phyloP scores from a whole-genome alignment of 2,888 invertebrate species.

The Acrocyrtus sp. region DNA sequence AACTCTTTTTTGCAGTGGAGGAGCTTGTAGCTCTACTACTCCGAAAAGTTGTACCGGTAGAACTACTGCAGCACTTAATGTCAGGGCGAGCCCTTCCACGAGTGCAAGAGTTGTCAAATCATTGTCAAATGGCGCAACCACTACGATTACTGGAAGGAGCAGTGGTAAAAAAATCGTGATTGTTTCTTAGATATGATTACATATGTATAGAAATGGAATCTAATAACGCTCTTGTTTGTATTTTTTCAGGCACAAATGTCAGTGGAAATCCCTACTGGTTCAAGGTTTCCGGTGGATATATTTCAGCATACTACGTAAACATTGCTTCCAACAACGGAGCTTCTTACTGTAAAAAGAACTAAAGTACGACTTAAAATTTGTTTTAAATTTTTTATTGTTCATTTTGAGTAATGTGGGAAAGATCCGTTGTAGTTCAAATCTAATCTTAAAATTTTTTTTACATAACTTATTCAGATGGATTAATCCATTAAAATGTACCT shows the following conservation, averaged over 20 bases:
- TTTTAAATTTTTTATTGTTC: no score
- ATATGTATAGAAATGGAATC: neutral
- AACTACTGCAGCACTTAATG: neutral
- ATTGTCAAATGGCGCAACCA: neutral
- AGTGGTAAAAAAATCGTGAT: neutral
- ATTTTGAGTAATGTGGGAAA: no score
- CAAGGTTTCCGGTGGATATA: constrained; percentile 22
- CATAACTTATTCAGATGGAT: no score
- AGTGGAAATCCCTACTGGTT: constrained; percentile 43
- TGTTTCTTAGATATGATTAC: neutral
- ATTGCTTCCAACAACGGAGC: constrained; percentile 24
- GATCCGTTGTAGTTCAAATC: no score
- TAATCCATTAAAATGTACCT: no score
- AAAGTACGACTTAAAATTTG: no score
- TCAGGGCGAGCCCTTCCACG: neutral
- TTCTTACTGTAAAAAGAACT: constrained; percentile 24
- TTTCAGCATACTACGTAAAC: constrained; percentile 32
- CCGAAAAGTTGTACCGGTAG: neutral
- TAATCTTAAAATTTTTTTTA: no score
- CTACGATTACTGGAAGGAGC: neutral
- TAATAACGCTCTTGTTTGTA: neutral
- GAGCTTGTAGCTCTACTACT: no score
- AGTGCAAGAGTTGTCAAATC: neutral
- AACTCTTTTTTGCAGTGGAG: constrained; percentile 8
- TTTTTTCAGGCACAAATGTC: constrained; percentile 18